These are phyloP conservation scores for Helarctos malayanus DNA, from an alignment of 2,797 vertebrate species.

Conservation along the genomic window DNA sequence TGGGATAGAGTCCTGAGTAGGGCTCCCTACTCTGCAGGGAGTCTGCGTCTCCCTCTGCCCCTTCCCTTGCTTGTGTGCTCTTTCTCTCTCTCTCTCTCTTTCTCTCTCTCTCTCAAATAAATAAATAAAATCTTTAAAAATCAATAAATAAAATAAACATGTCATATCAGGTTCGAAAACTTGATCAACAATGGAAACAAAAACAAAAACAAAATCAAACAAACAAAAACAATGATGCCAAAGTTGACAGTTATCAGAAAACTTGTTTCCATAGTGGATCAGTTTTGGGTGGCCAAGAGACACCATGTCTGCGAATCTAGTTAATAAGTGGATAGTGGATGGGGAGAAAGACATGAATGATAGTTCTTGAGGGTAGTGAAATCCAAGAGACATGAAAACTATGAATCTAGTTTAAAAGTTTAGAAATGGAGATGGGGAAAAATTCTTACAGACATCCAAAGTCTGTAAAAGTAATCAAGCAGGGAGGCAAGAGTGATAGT, in stretches of 20 bases:
- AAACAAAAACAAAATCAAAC: not conserved
- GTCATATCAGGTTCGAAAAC: not conserved
- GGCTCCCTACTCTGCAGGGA: too few species aligned
- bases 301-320: not conserved
- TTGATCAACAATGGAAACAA: not conserved
- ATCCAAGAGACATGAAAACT: not conserved
- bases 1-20: too few species aligned
- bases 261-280: not conserved
- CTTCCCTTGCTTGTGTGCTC: too few species aligned
- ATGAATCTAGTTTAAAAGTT: not conserved
- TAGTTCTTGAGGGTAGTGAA: not conserved
- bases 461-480: not conserved
- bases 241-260: conserved; percentile 12
- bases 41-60: too few species aligned
- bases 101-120: not conserved
- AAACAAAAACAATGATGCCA: not conserved
- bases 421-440: not conserved
- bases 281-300: not conserved
- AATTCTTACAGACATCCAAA: not conserved
- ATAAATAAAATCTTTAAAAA: not conserved
- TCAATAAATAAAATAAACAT: not conserved
- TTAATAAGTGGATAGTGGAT: not conserved
- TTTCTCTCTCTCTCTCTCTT: not conserved
- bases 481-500: not conserved
- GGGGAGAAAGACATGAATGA: not conserved